Conservation (phyloP, 2,797 vertebrate species). For the Bucorvus abyssinicus region DNA sequence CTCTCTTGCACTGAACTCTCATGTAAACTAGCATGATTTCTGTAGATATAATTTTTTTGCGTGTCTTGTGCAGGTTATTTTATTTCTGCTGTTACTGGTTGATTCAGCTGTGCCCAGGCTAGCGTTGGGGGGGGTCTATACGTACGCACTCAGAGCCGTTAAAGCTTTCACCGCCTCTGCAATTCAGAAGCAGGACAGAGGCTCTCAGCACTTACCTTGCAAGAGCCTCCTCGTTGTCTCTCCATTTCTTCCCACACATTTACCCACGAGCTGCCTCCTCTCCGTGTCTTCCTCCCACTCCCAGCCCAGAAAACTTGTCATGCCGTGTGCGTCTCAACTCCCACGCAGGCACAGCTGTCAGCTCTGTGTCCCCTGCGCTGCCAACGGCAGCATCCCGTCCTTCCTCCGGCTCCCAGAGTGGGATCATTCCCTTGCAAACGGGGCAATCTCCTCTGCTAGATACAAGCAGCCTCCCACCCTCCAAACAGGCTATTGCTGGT, state of each 20-base stretch:
- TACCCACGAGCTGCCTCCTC: not conserved
- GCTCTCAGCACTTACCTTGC: not conserved
- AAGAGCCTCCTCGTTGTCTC: not conserved
- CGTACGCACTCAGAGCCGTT: rapidly evolving
- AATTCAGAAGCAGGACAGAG: not conserved
- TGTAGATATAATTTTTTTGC: not conserved
- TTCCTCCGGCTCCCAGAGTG: rapidly evolving
- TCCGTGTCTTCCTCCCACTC: not conserved
- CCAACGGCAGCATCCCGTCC: not conserved
- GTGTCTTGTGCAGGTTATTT: not conserved
- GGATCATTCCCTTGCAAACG: not conserved
- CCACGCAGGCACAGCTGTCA: constrained; percentile 3
- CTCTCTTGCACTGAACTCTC: not conserved
- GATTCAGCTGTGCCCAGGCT: not conserved
- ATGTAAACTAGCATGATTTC: not conserved
- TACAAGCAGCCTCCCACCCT: not conserved
- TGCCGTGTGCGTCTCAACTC: not conserved
- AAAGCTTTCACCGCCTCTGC: not conserved
- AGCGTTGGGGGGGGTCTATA: rapidly evolving
- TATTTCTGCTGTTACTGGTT: not conserved
- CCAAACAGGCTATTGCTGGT: not conserved
- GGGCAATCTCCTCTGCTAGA: not conserved
- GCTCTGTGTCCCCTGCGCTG: not conserved
- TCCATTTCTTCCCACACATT: not conserved
- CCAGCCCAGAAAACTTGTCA: not conserved